phyloP scores from a whole-genome alignment of 2,888 invertebrate species.

The Eristalinus aeneus region DNA sequence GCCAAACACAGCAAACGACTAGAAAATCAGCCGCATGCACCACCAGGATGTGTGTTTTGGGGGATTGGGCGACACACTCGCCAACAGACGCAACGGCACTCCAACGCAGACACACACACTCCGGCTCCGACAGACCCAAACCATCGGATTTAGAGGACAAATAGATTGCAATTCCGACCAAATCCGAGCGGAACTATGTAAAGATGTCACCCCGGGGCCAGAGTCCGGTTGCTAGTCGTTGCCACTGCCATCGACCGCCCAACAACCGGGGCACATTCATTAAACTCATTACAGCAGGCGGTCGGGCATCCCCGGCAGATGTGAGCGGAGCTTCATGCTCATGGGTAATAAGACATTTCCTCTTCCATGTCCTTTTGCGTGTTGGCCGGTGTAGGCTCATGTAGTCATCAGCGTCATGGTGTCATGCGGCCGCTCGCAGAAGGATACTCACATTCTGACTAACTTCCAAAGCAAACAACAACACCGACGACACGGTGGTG shows the following conservation, averaged over 20 bases:
- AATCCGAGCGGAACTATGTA: slow-evolving; percentile 39
- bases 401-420: slow-evolving; percentile 60
- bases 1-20: slow-evolving; percentile 72
- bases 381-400: slow-evolving; percentile 66
- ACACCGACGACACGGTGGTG: slow-evolving; percentile 6
- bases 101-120: not conserved
- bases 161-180: slow-evolving; percentile 54
- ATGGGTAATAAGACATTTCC: slow-evolving; percentile 71
- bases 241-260: not conserved
- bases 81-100: not conserved
- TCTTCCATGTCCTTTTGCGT: slow-evolving; percentile 66
- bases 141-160: slow-evolving; percentile 46
- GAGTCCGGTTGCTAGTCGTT: not conserved
- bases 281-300: slow-evolving; percentile 65
- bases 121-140: too few species aligned
- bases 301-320: slow-evolving; percentile 5
- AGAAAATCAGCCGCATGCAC: slow-evolving; percentile 70
- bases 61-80: slow-evolving; percentile 17
- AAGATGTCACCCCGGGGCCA: slow-evolving; percentile 53
- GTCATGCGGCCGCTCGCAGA: slow-evolving; percentile 41
- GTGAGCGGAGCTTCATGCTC: slow-evolving; percentile 47
- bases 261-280: slow-evolving; percentile 55
- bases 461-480: slow-evolving; percentile 72
- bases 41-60: slow-evolving; percentile 68
- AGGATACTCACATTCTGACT: slow-evolving; percentile 73